Percentiles rank a stretch among this genome's conserved stretches.
Evolutionary conservation across 2,797 vertebrate genomes (phyloP).

Genomic region (Arnoldichthys spilopterus): DNA sequence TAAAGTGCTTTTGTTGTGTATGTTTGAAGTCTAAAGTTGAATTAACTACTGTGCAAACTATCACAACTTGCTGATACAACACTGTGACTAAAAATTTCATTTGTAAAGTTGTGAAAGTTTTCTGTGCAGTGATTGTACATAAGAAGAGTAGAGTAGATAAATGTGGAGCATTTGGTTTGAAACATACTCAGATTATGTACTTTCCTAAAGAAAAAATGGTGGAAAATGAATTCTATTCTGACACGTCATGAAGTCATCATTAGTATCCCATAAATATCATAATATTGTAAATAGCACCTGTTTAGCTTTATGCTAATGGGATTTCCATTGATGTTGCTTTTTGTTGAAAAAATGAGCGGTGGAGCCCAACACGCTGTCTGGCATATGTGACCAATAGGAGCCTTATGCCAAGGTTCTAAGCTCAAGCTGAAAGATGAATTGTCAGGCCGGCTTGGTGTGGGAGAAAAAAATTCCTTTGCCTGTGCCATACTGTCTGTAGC

Average conservation of each 20-base stretch:
- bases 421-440: constrained; percentile 70
- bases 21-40: too few relatives aligned
- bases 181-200: neutral
- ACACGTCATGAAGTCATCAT: neutral
- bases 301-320: neutral
- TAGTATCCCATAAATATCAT: neutral
- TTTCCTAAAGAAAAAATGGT: neutral
- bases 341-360: neutral
- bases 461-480: constrained; percentile 66
- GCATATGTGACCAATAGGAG: constrained; percentile 28
- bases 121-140: neutral
- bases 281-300: neutral
- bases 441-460: constrained; percentile 64
- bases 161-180: neutral
- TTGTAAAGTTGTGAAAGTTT: neutral
- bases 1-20: too few relatives aligned
- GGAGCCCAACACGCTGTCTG: neutral
- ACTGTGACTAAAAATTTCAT: too few relatives aligned
- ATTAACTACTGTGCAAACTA: too few relatives aligned
- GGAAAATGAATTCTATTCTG: neutral
- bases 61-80: too few relatives aligned
- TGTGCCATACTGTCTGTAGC: constrained; percentile 67
- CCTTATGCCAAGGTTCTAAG: constrained; percentile 63
- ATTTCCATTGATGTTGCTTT: constrained; percentile 1
- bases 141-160: neutral